Evolutionary conservation across 2,888 invertebrate species (phyloP).

Genomic region (Catocala fraxini): DNA sequence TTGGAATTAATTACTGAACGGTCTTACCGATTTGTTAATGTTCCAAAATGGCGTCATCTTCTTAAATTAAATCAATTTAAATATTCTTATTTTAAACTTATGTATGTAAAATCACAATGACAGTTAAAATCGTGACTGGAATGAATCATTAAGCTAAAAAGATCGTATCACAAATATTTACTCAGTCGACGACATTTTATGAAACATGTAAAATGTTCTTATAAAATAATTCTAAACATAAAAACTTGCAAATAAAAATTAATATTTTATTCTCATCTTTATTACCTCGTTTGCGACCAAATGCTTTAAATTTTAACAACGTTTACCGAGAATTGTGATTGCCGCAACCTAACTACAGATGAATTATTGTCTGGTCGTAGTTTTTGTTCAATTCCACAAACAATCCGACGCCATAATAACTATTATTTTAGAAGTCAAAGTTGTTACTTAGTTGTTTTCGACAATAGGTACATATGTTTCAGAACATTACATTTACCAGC

Average conservation of each 20-base stretch:
- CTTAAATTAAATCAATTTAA: slow-evolving; percentile 1
- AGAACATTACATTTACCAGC: not conserved
- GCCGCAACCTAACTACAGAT: slow-evolving; percentile 8
- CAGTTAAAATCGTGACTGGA: slow-evolving; percentile 26
- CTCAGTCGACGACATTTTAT: slow-evolving; percentile 20
- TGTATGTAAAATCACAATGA: slow-evolving; percentile 15
- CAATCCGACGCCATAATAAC: slow-evolving; percentile 25
- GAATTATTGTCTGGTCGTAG: slow-evolving; percentile 29
- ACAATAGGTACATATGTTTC: slow-evolving; percentile 2
- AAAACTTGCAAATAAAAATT: slow-evolving; percentile 24
- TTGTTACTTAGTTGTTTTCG: slow-evolving; percentile 28
- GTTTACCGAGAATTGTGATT: slow-evolving; percentile 13
- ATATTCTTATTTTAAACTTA: not conserved
- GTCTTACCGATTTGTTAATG: not conserved
- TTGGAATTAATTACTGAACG: slow-evolving; percentile 6
- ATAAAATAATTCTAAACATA: slow-evolving; percentile 9
- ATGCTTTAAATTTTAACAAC: slow-evolving; percentile 1
- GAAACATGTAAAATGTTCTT: slow-evolving; percentile 2
- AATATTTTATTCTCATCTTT: slow-evolving; percentile 9
- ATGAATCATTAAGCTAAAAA: slow-evolving; percentile 20
- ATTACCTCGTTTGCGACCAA: slow-evolving; percentile 6
- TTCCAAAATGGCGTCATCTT: not conserved
- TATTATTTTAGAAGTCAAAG: slow-evolving; percentile 25
- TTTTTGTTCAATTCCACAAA: slow-evolving; percentile 22
- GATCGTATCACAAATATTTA: slow-evolving; percentile 32